A percentile compares a stretch with the other conserved stretches of the same genome.
phyloP scores from a whole-genome alignment of 2,797 vertebrate genomes.

The Chloroceryle inda region DNA sequence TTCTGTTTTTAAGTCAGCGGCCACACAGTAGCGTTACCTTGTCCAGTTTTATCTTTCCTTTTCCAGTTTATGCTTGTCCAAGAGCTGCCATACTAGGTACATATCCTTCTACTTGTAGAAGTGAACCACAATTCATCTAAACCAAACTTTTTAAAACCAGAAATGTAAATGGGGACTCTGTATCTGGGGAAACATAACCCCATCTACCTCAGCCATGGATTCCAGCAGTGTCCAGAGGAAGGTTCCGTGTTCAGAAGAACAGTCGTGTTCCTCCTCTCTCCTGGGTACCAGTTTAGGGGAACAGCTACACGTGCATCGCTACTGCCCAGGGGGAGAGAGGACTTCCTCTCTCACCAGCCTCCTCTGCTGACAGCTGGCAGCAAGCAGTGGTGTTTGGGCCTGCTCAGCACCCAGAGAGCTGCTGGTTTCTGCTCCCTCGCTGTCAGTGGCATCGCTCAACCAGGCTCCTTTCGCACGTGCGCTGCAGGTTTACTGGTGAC shows the following conservation, averaged over 20 bases:
- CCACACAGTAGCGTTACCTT: not conserved
- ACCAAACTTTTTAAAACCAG: not conserved
- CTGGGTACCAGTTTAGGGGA: not conserved
- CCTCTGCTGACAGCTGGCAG: rapidly evolving
- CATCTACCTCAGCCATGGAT: slow-evolving; percentile 54
- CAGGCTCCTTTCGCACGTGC: not conserved
- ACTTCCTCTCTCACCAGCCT: not conserved
- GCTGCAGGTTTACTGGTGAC: not conserved
- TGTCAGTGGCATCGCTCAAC: not conserved
- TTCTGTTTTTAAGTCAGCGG: not conserved
- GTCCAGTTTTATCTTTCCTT: not conserved
- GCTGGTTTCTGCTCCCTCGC: not conserved
- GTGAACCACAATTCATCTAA: not conserved
- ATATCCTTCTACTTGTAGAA: not conserved
- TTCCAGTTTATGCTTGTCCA: not conserved
- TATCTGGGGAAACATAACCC: slow-evolving; percentile 55
- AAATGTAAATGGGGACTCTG: slow-evolving; percentile 56
- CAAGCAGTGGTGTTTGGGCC: not conserved
- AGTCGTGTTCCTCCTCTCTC: not conserved
- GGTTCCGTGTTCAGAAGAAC: not conserved
- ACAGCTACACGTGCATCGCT: not conserved
- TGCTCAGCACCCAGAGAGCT: not conserved
- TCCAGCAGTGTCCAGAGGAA: not conserved
- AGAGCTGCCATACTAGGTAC: not conserved
- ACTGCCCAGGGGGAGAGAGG: not conserved